Evolutionary conservation across 1,140 invertebrate species (phyloP), one percentile per base, ranked within the genome.

Genomic region (Trichonephila clavipes): DNA sequence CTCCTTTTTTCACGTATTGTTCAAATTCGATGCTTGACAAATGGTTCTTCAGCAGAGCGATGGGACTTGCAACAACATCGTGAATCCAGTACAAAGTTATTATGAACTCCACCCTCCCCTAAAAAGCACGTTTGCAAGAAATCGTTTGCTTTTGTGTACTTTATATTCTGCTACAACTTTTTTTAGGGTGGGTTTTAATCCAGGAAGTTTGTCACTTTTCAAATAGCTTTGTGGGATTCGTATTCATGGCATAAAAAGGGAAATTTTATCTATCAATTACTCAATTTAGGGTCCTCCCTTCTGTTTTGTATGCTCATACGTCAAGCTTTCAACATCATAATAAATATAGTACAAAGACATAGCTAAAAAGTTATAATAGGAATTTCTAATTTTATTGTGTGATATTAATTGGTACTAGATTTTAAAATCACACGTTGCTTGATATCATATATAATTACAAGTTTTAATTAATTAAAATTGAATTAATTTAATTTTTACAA

Each of bases 191-290:
- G 44, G 24, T 34, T 92, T 92, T 87, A 87, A 92, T 92, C n/a
- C 64, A 7, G 89, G 89, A 92, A 92, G 91, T 86, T 92, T 92
- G 91, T 87, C 83, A 59, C 59, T 69, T 87, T 92, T 87, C 91
- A 72, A 51, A 34, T 24, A 7, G 51, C 59, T 64, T 40, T 91
- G 24, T 69, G 62, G 18, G 6, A 14, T 44, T 44, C 34, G 21
- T 24, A 18, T n/a, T 62, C n/a, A 40, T 64, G 2, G 16, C 5
- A 34, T n/a, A 44, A 90, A 90, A 59, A 92, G 64, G 59, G 82
- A 87, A 87, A 77, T n/a, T 87, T 77, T 72, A 92, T 72, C n/a
- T 44, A 59, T 18, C 59, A 87, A 92, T 92, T 92, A 92, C 91
- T 92, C 83, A 92, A 92, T 87, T 66, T 87, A 44, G 12, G 51